Base-by-base conservation (phyloP, 2,888 invertebrate species). In the Allolobophora icterica region DNA sequence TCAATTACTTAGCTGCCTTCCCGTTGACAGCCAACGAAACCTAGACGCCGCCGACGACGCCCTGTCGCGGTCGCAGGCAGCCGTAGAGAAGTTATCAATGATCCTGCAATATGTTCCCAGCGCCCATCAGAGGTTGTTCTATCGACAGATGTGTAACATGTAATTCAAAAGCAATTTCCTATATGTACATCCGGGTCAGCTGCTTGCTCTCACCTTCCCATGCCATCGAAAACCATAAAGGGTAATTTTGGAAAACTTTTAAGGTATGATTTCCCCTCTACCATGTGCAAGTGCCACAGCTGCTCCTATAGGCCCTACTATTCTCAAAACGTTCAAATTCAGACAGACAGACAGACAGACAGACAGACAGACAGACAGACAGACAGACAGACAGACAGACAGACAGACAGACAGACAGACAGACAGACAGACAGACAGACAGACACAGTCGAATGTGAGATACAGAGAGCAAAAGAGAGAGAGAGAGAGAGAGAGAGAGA, bases 1-100 rank as follows among this genome's bases (percentile, higher is more conserved):
- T 71, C 71, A 71, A 71, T 71, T 71, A 71, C 71, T 71, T 71
- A 71, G 71, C n/a, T 71, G 71, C 71, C 71, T 71, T n/a, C n/a
- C n/a, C 71, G 30, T 71, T 71, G 71, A 71, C 71, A 71, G 71
- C 71, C 71, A n/a, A 71, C 71, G 71, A 71, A 52, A 71, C 71
- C 17, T n/a, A 71, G 71, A 71, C 71, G 71, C n/a, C 24, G 21
- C 21, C 52, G 52, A 4, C 19, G 11, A 6, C 19, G 45, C 13
- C 45, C n/a, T n/a, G 45, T 45, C 45, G 6, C 45, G 2, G 40
- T 40, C 24, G 58, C 58, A 71, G 4, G 11, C 30, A 71, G 71
- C 71, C n/a, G 71, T 71, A n/a, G 71, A n/a, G 71, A 71, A 52
- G 52, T 52, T n/a, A 71, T 71, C 30, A n/a, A n/a, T 71, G 30